Base-by-base conservation (phyloP, 1,140 invertebrate genomes). In the Drusus annulatus region DNA sequence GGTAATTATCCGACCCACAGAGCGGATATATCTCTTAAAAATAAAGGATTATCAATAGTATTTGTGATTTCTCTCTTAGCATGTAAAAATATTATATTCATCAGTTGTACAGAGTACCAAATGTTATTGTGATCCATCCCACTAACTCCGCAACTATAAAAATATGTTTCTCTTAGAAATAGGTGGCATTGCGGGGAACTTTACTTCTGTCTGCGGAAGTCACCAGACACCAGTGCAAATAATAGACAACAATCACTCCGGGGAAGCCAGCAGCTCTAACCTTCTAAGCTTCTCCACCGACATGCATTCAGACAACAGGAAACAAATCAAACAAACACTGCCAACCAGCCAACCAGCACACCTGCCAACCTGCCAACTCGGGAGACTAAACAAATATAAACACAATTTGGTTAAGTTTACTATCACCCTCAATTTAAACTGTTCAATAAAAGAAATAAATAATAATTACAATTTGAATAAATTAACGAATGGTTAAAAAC, bases 1-100 rank as follows among this genome's bases (percentile, higher is more conserved):
- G 82, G 82, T 83, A 83, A 83, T 83, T 80, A 83, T 83, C 82
- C 82, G 80, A 83, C 79, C 82, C 82, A 76, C 79, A 83, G 82
- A 83, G 82, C 76, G 82, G 82, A 83, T 83, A 83, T 79, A 79
- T 65, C 73, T 80, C 79, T 83, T 80, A 83, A 83, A 83, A 83
- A 80, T 80, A 83, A 83, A 81, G 79, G 76, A 80, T 83, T 79
- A 80, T 83, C 62, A 82, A 71, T 83, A 83, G 73, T 80, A 80
- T 80, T 83, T 83, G 80, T 81, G 80, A 78, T 83, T 76, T 79
- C 58, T 77, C 76, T 78, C 65, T 77, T 74, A 74, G 78, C 79
- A 79, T 83, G 82, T 83, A 83, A 83, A 83, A 83, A 83, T 83
- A 45, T 45, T 45, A 83, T 83, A 83, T 83, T 81, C 74, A 83